These are phyloP conservation scores for Marmota flaviventris DNA, from an alignment of 2,113 vertebrate species.

Conservation along the genomic window DNA sequence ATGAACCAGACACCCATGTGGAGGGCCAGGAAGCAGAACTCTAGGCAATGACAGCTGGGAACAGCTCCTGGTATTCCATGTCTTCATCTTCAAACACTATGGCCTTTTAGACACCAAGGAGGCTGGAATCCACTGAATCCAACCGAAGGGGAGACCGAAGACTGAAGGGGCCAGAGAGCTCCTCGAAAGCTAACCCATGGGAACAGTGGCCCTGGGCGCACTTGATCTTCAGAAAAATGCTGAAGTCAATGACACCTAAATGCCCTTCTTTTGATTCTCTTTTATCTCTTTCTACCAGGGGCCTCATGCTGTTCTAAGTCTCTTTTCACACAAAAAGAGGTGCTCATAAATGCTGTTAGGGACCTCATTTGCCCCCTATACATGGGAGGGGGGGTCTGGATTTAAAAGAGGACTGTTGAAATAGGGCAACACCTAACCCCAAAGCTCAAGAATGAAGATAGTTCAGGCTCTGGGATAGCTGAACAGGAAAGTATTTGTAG, in stretches of 20 bases:
- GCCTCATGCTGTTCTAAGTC: not conserved
- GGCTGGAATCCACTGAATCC: not conserved
- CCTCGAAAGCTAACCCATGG: not conserved
- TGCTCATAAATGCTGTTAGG: not conserved
- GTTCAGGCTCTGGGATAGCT: not conserved
- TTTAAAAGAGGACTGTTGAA: not conserved
- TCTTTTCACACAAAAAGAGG: not conserved
- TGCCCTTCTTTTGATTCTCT: not conserved
- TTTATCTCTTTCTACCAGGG: not conserved
- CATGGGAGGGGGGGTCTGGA: not conserved
- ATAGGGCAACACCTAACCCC: not conserved
- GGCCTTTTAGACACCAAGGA: not conserved
- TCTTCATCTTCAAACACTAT: not conserved
- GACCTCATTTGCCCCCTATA: not conserved
- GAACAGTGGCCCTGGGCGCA: not conserved
- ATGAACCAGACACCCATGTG: not conserved
- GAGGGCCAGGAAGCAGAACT: not conserved
- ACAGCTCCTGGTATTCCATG: not conserved
- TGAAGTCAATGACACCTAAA: not conserved
- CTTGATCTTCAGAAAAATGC: not conserved
- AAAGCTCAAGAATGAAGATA: not conserved
- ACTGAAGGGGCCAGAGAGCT: not conserved
- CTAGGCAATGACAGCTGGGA: not conserved
- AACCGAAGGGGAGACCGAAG: not conserved
- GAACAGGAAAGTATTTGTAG: not conserved